These are phyloP conservation scores for Erythrocercus mccallii DNA, from an alignment of 2,113 vertebrate species.

Conservation along the genomic window DNA sequence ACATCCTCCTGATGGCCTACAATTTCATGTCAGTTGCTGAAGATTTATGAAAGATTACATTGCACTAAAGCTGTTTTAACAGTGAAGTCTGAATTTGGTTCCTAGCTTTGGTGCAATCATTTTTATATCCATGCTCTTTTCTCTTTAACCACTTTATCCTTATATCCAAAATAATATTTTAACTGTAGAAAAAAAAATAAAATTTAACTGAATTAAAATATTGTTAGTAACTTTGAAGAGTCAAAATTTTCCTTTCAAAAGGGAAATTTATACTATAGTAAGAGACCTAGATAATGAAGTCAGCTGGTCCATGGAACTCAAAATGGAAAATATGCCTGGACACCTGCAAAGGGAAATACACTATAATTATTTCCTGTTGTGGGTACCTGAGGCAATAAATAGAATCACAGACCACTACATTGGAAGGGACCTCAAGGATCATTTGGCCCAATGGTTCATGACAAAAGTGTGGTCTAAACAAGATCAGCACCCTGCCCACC, in stretches of 20 bases:
- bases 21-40: not conserved
- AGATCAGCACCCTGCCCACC: not conserved
- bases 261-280: not conserved
- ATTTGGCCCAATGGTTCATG: accelerated
- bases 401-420: accelerated
- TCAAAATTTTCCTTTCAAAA: not conserved
- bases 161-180: not conserved
- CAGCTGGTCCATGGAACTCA: not conserved
- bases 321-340: not conserved
- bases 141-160: not conserved
- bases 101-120: accelerated
- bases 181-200: not conserved
- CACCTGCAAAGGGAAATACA: not conserved
- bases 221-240: not conserved
- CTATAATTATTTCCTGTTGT: not conserved
- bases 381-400: not conserved
- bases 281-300: not conserved
- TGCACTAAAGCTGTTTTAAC: not conserved
- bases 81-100: not conserved
- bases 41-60: not conserved
- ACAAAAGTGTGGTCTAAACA: not conserved
- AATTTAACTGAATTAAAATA: not conserved
- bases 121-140: not conserved
- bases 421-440: not conserved
- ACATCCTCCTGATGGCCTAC: too few species aligned